Percentiles rank a stretch among this genome's conserved stretches.
Evolutionary conservation across 2,113 vertebrate species (phyloP).

Genomic region (Lucifuga dentata): DNA sequence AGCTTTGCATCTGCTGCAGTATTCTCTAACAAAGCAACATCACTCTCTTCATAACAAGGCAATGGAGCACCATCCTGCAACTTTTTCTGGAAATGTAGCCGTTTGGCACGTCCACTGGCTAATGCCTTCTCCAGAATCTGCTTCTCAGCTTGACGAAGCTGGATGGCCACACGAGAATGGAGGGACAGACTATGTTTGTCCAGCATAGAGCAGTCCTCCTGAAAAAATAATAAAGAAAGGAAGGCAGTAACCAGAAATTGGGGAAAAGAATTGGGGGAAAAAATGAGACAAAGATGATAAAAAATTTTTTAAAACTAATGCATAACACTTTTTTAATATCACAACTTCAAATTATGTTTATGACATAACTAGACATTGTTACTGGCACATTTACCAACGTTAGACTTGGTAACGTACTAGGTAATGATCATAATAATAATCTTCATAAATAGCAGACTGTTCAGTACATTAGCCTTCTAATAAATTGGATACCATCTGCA

Average conservation of each 20-base stretch:
- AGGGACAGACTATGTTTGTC: constrained; percentile 86
- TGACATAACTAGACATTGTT: too few relatives aligned
- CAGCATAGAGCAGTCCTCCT: constrained; percentile 90
- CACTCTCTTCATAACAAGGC: constrained; percentile 90
- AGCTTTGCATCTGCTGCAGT: constrained; percentile 86
- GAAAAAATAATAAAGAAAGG: too few relatives aligned
- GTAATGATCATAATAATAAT: too few relatives aligned
- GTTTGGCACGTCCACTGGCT: constrained; percentile 84
- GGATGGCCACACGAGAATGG: constrained; percentile 87
- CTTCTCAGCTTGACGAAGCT: constrained; percentile 94
- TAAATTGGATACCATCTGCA: too few relatives aligned
- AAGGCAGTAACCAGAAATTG: too few relatives aligned
- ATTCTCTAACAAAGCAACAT: constrained; percentile 89
- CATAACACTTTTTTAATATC: too few relatives aligned
- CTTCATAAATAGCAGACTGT: too few relatives aligned
- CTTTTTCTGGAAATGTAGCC: constrained; percentile 85
- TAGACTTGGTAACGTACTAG: too few relatives aligned
- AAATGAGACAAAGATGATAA: not conserved
- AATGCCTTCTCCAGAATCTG: constrained; percentile 92
- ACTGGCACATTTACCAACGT: too few relatives aligned
- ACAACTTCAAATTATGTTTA: too few relatives aligned
- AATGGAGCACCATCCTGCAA: constrained; percentile 83
- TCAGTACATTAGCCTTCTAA: too few relatives aligned
- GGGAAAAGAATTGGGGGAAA: not conserved
- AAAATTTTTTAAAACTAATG: too few relatives aligned